Evolutionary conservation across 2,113 vertebrate genomes (phyloP), one percentile per base, ranked within the genome.

Genomic region (Rhea pennata): DNA sequence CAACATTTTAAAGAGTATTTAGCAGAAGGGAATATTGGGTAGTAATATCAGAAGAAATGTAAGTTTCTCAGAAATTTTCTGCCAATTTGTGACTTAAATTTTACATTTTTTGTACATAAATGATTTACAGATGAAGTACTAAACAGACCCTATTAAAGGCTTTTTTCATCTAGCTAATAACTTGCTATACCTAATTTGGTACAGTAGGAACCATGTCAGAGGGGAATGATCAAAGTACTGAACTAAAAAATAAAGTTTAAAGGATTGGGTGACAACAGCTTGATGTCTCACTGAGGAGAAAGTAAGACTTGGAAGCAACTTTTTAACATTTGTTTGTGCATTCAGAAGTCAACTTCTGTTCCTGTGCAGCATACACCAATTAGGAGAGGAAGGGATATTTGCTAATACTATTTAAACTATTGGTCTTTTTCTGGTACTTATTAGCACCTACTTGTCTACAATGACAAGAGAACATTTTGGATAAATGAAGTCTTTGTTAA

Each of bases 191-290:
- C 80, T 96, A 95, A 94, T 96, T 81, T 95, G 54, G 89, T 95
- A 92, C 95, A 96, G 94, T 93, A 93, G 95, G 91, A 96, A 85
- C 67, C 74, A 91, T 96, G 92, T 96, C 93, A 96, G 89, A 89
- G 84, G 81, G 77, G 81, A 95, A 96, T 93, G 95, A 97, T 97
- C 96, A 97, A 97, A 96, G 95, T 81, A 70, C 71, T 92, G 72
- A 94, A 94, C 90, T 92, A 54, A 91, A 95, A 96, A 96, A 84
- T 90, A 94, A 95, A 95, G 64, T 77, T 90, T 64, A 96, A 96
- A 90, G 78, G 78, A 96, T 86, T 81, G 93, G 87, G 95, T 96
- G 94, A 96, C 95, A 97, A 93, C 95, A 92, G 95, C 95, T 97
- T 97, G 94, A 96, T 93, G 95, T 84, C 85, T 97, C 66, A 95